Conservation (phyloP, 2,797 vertebrate genomes). For the Astyanax mexicanus region DNA sequence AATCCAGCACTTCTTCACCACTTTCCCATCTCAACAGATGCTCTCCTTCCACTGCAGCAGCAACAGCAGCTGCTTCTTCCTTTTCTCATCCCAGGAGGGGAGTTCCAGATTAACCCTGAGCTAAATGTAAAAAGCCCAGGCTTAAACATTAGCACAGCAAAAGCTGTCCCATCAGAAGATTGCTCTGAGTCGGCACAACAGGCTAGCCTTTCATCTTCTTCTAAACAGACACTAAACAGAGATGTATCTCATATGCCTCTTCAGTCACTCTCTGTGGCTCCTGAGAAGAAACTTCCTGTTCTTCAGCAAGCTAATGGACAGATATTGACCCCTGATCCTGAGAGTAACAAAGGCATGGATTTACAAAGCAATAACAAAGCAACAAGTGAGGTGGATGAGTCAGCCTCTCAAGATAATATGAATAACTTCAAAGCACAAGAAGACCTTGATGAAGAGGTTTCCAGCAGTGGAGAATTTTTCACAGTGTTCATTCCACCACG, state of each 20-base stretch:
- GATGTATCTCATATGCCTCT: slow-evolving; percentile 46
- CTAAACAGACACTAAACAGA: slow-evolving; percentile 67
- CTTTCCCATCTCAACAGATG: slow-evolving; percentile 91
- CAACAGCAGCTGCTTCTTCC: slow-evolving; percentile 96
- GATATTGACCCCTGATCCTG: slow-evolving; percentile 58
- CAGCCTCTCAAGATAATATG: slow-evolving; percentile 79
- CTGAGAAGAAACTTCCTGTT: slow-evolving; percentile 63
- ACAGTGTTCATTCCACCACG: slow-evolving; percentile 88
- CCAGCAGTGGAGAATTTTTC: slow-evolving; percentile 69
- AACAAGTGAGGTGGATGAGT: slow-evolving; percentile 66
- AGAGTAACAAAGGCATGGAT: slow-evolving; percentile 78
- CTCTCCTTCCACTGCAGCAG: slow-evolving; percentile 88
- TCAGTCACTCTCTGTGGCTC: slow-evolving; percentile 71
- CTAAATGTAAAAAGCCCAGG: slow-evolving; percentile 84
- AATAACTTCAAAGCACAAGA: slow-evolving; percentile 57
- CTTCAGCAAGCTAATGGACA: slow-evolving; percentile 80
- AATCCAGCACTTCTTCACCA: slow-evolving; percentile 90
- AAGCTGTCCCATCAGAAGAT: slow-evolving; percentile 80
- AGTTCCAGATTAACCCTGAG: slow-evolving; percentile 92
- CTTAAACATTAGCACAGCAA: slow-evolving; percentile 76
- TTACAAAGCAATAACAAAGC: slow-evolving; percentile 76
- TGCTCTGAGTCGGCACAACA: slow-evolving; percentile 59
- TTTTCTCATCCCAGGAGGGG: slow-evolving; percentile 94
- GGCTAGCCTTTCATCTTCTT: slow-evolving; percentile 43
- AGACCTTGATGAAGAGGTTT: slow-evolving; percentile 48